Percentiles rank a stretch among this genome's conserved stretches.
These are phyloP conservation scores for Altica lythri DNA, from an alignment of 2,888 invertebrate genomes.

Conservation along the genomic window DNA sequence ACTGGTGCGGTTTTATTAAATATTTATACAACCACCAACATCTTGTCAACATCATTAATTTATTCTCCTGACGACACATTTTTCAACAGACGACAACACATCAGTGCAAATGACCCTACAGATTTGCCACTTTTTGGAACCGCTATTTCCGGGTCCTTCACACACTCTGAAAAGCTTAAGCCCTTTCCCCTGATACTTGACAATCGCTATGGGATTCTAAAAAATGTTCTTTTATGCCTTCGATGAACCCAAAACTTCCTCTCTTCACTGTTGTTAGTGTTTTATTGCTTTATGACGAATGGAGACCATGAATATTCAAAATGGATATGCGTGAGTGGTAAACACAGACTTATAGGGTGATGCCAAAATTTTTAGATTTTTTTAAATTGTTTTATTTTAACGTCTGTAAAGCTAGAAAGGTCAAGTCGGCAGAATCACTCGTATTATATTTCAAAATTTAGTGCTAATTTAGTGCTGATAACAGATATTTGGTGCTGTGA, in stretches of 20 bases:
- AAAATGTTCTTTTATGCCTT: slow-evolving; percentile 1
- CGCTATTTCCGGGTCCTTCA: background rate
- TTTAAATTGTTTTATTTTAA: too few relatives aligned
- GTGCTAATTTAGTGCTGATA: too few relatives aligned
- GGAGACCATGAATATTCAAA: slow-evolving; percentile 1
- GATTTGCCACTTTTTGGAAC: background rate
- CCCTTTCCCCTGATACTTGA: background rate
- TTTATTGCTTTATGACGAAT: slow-evolving; percentile 4
- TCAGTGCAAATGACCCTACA: background rate
- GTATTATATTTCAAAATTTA: too few relatives aligned
- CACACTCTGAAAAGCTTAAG: background rate
- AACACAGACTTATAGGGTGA: too few relatives aligned
- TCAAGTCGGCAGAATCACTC: too few relatives aligned
- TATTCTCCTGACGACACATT: too few relatives aligned
- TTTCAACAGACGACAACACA: background rate
- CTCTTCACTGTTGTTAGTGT: background rate
- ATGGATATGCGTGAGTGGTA: background rate
- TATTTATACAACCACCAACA: too few relatives aligned
- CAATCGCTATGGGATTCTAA: background rate
- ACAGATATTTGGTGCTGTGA: too few relatives aligned
- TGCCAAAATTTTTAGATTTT: too few relatives aligned
- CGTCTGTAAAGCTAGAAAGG: too few relatives aligned
- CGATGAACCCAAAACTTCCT: slow-evolving; percentile 1
- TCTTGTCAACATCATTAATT: too few relatives aligned
- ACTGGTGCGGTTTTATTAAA: too few relatives aligned